Percentiles rank a stretch among this genome's conserved stretches.
phyloP scores from a whole-genome alignment of 2,888 invertebrate species.

The Hypena proboscidalis region DNA sequence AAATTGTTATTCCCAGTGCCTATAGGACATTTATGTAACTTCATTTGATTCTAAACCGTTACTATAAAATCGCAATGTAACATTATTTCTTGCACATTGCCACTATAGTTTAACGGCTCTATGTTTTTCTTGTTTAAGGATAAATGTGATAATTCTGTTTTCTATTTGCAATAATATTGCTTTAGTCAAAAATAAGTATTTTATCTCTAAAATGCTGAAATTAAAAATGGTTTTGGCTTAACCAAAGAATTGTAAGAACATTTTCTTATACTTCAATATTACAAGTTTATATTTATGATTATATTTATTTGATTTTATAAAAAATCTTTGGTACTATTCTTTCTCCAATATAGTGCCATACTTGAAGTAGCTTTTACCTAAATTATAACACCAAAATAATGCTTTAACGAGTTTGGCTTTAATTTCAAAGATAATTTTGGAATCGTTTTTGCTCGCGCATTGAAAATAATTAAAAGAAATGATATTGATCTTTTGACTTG shows the following conservation, averaged over 20 bases:
- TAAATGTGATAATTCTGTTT: constrained; percentile 15
- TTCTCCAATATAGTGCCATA: constrained; percentile 32
- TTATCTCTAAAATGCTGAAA: not conserved
- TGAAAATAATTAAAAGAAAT: not conserved
- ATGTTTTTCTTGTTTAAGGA: constrained; percentile 20
- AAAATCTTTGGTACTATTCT: constrained; percentile 25
- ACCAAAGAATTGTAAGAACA: not conserved
- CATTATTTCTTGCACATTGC: too few species aligned
- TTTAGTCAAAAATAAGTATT: not conserved
- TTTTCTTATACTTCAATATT: constrained; percentile 5
- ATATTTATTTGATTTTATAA: constrained; percentile 6
- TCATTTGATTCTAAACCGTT: too few species aligned
- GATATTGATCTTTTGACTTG: not conserved
- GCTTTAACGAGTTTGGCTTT: constrained; percentile 6
- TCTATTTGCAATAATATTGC: constrained; percentile 13
- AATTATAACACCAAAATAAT: constrained; percentile 15
- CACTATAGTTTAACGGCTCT: too few species aligned
- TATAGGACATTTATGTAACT: constrained; percentile 29
- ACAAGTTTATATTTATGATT: constrained; percentile 10
- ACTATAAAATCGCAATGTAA: too few species aligned
- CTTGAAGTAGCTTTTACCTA: constrained; percentile 12
- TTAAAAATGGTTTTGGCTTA: too few species aligned
- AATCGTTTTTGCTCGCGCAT: not conserved
- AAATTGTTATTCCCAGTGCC: constrained; percentile 17
- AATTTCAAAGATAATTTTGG: constrained; percentile 3